phyloP scores from a whole-genome alignment of 1,140 invertebrate species.

The Calephelis nemesis region DNA sequence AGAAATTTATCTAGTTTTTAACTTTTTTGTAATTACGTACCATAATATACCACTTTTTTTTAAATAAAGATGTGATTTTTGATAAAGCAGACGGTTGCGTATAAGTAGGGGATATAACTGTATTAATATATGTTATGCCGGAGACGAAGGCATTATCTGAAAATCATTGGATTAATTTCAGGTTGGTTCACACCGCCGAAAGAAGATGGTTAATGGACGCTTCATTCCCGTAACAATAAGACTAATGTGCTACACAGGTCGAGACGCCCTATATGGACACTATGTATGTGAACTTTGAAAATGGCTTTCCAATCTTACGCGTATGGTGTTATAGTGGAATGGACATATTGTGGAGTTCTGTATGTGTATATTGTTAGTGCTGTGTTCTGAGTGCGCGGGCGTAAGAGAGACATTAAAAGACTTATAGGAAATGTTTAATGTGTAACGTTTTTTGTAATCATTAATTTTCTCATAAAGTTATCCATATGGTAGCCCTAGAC shows the following conservation, averaged over 20 bases:
- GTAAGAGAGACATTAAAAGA: conserved; percentile 71
- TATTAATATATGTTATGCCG: too few relatives aligned
- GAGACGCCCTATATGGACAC: conserved; percentile 47
- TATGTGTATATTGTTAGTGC: conserved; percentile 66
- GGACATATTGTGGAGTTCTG: conserved; percentile 45
- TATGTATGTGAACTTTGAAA: conserved; percentile 45
- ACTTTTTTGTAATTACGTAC: too few relatives aligned
- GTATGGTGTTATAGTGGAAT: conserved; percentile 31
- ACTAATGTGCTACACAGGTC: conserved; percentile 55
- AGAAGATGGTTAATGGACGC: conserved; percentile 88
- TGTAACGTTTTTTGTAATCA: conserved; percentile 78
- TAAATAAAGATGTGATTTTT: too few relatives aligned
- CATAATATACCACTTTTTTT: too few relatives aligned
- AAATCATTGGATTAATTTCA: conserved; percentile 60
- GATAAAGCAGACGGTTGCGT: too few relatives aligned
- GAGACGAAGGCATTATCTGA: too few relatives aligned
- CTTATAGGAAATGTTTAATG: conserved; percentile 76
- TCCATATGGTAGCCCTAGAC: conserved; percentile 71
- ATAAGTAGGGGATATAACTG: too few relatives aligned
- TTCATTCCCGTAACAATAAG: conserved; percentile 42
- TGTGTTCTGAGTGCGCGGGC: conserved; percentile 61
- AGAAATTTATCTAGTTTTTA: too few relatives aligned
- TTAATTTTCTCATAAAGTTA: conserved; percentile 70
- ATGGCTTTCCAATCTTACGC: conserved; percentile 35
- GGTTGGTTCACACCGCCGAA: conserved; percentile 93